Percentiles rank a stretch among this genome's conserved stretches.
phyloP scores from a whole-genome alignment of 2,113 vertebrate species.

The Fukomys damarensis region DNA sequence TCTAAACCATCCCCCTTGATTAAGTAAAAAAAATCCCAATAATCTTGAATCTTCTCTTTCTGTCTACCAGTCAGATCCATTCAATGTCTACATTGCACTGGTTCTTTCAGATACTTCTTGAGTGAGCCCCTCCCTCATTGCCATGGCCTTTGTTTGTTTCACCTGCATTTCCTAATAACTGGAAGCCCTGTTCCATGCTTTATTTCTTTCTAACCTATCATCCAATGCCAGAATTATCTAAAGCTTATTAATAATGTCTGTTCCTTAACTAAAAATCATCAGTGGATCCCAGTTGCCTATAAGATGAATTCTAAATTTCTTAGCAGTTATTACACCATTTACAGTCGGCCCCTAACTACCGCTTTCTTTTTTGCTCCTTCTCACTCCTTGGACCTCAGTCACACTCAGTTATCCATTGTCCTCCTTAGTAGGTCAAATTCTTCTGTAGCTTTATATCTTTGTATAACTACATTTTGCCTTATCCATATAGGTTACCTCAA shows the following conservation, averaged over 20 bases:
- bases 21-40: neutral
- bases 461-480: neutral
- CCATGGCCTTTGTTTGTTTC: neutral
- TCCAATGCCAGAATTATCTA: neutral
- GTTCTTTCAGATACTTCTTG: neutral
- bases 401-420: neutral
- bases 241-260: slow-evolving; percentile 10
- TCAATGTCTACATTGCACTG: neutral
- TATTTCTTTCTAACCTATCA: neutral
- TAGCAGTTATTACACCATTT: neutral
- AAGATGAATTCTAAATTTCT: neutral
- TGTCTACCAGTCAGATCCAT: neutral
- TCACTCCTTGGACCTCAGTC: neutral
- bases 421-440: neutral
- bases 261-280: neutral
- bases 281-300: neutral
- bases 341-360: neutral
- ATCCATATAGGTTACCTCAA: neutral
- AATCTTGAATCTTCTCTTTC: neutral
- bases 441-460: neutral
- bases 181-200: neutral
- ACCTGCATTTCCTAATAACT: neutral
- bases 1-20: neutral
- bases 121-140: neutral
- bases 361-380: neutral